Conservation (phyloP, 2,797 vertebrate species). For the Argentina silus region DNA sequence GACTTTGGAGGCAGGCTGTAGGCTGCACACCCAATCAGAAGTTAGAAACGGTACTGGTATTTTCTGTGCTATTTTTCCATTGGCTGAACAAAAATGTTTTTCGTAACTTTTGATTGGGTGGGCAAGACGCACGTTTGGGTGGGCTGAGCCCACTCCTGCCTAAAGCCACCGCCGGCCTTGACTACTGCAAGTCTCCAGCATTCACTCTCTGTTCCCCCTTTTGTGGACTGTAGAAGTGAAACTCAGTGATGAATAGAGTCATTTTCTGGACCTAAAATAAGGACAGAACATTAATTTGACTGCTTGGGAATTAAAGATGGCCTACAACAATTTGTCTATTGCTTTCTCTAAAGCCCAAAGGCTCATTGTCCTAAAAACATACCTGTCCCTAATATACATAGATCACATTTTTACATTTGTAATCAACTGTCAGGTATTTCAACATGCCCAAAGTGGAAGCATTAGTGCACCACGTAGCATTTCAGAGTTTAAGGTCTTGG, state of each 20-base stretch:
- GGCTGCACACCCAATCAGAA: too few relatives aligned
- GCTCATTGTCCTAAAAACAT: slow-evolving; percentile 68
- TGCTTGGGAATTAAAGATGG: slow-evolving; percentile 64
- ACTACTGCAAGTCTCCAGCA: too few relatives aligned
- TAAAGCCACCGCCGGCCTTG: too few relatives aligned
- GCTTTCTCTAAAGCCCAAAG: slow-evolving; percentile 62
- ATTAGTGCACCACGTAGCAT: neutral
- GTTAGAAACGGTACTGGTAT: too few relatives aligned
- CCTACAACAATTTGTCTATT: slow-evolving; percentile 65
- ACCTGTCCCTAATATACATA: slow-evolving; percentile 41
- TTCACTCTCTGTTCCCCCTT: slow-evolving; percentile 7
- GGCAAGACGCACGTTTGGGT: too few relatives aligned
- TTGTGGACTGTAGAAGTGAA: slow-evolving; percentile 21
- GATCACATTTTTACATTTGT: slow-evolving; percentile 54
- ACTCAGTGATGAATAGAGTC: slow-evolving; percentile 55
- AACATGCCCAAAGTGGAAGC: slow-evolving; percentile 37
- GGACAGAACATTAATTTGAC: slow-evolving; percentile 61
- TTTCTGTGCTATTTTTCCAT: too few relatives aligned
- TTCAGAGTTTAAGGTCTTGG: neutral
- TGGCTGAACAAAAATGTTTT: too few relatives aligned
- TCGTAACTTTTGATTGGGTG: too few relatives aligned
- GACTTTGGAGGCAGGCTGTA: too few relatives aligned
- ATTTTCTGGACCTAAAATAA: slow-evolving; percentile 46
- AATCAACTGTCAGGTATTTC: slow-evolving; percentile 48
- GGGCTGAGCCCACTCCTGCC: too few relatives aligned